Conservation (phyloP, 2,888 invertebrate species). For the Auanema sp. region DNA sequence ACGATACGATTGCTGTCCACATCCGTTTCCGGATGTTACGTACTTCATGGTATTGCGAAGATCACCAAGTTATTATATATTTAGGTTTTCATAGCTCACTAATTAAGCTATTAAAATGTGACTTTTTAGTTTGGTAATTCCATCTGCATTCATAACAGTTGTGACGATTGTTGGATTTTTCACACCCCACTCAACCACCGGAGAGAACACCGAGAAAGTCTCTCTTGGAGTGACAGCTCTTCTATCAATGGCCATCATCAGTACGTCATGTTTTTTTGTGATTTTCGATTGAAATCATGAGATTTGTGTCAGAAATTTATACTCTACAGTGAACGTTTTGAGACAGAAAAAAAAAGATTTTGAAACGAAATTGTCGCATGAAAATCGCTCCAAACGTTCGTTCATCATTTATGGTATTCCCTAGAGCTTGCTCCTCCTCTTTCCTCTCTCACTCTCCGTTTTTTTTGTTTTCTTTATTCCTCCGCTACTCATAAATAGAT, state of each 20-base stretch:
- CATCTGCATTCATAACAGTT: slow-evolving; percentile 59
- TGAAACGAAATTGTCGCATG: too few relatives aligned
- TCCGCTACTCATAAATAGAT: background rate
- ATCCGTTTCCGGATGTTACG: slow-evolving; percentile 59
- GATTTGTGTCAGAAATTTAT: background rate
- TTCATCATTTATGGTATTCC: too few relatives aligned
- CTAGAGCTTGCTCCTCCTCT: too few relatives aligned
- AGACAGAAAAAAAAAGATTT: too few relatives aligned
- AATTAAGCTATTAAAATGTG: background rate
- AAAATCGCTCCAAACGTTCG: too few relatives aligned
- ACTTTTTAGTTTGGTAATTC: slow-evolving; percentile 56
- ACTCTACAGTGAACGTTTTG: too few relatives aligned
- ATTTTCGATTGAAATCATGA: background rate
- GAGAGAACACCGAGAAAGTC: slow-evolving; percentile 63
- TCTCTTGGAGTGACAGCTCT: slow-evolving; percentile 61
- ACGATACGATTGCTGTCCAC: slow-evolving; percentile 59
- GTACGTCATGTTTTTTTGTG: slow-evolving; percentile 26
- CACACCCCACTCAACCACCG: slow-evolving; percentile 61
- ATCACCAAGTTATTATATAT: slow-evolving; percentile 61
- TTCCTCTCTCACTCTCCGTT: too few relatives aligned
- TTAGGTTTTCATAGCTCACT: slow-evolving; percentile 30
- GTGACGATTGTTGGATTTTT: slow-evolving; percentile 63
- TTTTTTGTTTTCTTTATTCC: background rate
- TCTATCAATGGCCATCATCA: slow-evolving; percentile 60
- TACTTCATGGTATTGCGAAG: slow-evolving; percentile 57